Percentiles rank a stretch among this genome's conserved stretches.
Evolutionary conservation across 2,113 vertebrate genomes (phyloP).

Genomic region (Etheostoma spectabile): DNA sequence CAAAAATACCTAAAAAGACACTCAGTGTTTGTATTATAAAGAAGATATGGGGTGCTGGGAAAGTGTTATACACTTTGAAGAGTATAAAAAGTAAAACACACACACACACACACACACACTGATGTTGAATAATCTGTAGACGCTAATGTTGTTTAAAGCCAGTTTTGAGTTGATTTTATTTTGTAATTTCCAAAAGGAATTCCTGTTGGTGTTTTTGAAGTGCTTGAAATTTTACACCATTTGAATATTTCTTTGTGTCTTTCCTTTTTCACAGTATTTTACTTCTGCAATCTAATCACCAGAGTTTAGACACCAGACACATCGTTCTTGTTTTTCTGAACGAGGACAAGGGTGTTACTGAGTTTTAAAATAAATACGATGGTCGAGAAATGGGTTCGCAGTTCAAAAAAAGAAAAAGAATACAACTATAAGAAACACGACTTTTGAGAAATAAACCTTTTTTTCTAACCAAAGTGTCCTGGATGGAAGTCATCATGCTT

Average conservation of each 20-base stretch:
- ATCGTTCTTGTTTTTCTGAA: conserved; percentile 47
- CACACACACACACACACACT: conserved; percentile 28
- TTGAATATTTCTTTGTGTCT: conserved; percentile 69
- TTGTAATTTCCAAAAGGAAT: conserved; percentile 45
- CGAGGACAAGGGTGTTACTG: conserved; percentile 55
- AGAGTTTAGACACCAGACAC: conserved; percentile 60
- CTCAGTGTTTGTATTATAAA: conserved; percentile 78
- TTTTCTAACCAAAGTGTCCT: conserved; percentile 85
- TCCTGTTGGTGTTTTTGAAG: conserved; percentile 72
- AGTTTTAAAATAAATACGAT: conserved; percentile 59
- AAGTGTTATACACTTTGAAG: conserved; percentile 69
- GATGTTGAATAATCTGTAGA: conserved; percentile 71
- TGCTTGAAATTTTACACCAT: conserved; percentile 72
- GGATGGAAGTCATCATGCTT: conserved; percentile 80
- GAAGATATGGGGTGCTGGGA: conserved; percentile 53
- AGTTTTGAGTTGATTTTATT: conserved; percentile 59
- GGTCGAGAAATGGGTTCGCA: conserved; percentile 56
- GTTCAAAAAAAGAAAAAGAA: conserved; percentile 57
- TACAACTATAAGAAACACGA: conserved; percentile 55
- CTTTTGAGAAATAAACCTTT: conserved; percentile 77
- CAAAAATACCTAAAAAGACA: conserved; percentile 55
- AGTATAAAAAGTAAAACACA: conserved; percentile 51
- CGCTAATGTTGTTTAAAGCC: conserved; percentile 69
- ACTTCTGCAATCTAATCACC: conserved; percentile 59
- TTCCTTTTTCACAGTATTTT: conserved; percentile 68